Percentiles rank a stretch among this genome's conserved stretches.
These are phyloP conservation scores for Rhabdophis nuchalis DNA, from an alignment of 2,797 vertebrate species.

Conservation along the genomic window DNA sequence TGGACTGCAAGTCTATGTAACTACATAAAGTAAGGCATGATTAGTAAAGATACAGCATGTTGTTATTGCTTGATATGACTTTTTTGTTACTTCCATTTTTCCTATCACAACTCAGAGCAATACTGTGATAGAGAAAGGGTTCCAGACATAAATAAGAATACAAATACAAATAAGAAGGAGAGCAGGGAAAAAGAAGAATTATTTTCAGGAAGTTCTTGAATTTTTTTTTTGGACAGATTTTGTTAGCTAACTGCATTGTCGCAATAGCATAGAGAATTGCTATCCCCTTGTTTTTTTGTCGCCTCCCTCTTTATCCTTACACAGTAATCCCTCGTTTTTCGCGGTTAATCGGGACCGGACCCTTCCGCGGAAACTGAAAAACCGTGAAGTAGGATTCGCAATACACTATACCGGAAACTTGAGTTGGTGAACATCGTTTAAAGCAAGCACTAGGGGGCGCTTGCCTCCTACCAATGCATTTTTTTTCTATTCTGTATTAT, in stretches of 20 bases:
- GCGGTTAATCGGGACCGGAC: too few species aligned
- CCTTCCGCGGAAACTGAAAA: too few species aligned
- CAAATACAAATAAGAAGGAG: not conserved
- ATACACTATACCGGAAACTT: too few species aligned
- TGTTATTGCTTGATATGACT: not conserved
- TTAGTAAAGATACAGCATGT: not conserved
- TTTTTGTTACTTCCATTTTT: not conserved
- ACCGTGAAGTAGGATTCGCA: too few species aligned
- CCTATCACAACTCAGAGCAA: not conserved
- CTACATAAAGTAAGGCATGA: not conserved
- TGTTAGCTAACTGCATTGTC: not conserved
- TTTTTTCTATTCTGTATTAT: too few species aligned
- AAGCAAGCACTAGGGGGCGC: too few species aligned
- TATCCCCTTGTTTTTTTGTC: not conserved
- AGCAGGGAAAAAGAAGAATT: not conserved
- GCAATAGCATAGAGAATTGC: not conserved
- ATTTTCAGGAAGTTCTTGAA: not conserved
- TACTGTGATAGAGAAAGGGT: not conserved
- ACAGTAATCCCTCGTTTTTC: too few species aligned
- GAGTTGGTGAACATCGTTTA: too few species aligned
- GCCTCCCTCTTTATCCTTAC: not conserved
- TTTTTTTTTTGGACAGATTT: not conserved
- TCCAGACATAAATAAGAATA: not conserved
- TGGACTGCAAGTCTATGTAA: not conserved
- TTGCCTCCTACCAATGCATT: too few species aligned